These are phyloP conservation scores for Geopemphigus sp. DNA, from an alignment of 1,140 invertebrate genomes.

Conservation along the genomic window DNA sequence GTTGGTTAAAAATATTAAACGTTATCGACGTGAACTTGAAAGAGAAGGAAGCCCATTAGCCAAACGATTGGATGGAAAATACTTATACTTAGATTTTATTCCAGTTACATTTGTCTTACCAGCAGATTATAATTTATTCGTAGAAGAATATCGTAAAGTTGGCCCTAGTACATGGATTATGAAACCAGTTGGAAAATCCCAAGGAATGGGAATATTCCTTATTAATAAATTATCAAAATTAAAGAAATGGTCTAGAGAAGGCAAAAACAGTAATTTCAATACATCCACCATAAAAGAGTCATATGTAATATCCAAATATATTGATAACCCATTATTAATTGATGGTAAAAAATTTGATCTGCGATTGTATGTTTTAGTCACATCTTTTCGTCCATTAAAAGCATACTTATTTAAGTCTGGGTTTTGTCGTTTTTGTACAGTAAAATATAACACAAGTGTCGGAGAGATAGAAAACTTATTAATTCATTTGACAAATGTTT, in stretches of 20 bases:
- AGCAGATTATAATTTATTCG: constrained; percentile 89
- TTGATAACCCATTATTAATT: constrained; percentile 79
- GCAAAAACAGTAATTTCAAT: constrained; percentile 72
- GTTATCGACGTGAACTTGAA: constrained; percentile 88
- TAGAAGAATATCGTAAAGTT: constrained; percentile 88
- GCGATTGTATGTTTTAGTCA: constrained; percentile 77
- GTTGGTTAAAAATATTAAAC: constrained; percentile 92
- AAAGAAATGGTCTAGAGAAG: constrained; percentile 82
- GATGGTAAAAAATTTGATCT: constrained; percentile 89
- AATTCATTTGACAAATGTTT: constrained; percentile 81
- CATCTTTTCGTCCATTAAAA: constrained; percentile 79
- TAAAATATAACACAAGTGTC: constrained; percentile 69
- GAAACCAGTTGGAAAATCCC: constrained; percentile 92
- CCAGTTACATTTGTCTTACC: constrained; percentile 90
- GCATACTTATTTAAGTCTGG: constrained; percentile 72
- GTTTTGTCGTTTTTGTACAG: constrained; percentile 81
- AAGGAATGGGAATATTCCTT: constrained; percentile 81
- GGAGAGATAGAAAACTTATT: constrained; percentile 81
- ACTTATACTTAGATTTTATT: constrained; percentile 83
- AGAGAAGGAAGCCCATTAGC: constrained; percentile 84
- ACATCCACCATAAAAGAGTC: constrained; percentile 80
- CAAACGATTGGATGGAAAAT: constrained; percentile 68
- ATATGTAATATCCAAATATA: constrained; percentile 85
- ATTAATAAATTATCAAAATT: constrained; percentile 86
- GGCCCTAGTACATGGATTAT: constrained; percentile 95